Conservation (phyloP, 2,888 invertebrate genomes). For the Tanypteryx hageni region DNA sequence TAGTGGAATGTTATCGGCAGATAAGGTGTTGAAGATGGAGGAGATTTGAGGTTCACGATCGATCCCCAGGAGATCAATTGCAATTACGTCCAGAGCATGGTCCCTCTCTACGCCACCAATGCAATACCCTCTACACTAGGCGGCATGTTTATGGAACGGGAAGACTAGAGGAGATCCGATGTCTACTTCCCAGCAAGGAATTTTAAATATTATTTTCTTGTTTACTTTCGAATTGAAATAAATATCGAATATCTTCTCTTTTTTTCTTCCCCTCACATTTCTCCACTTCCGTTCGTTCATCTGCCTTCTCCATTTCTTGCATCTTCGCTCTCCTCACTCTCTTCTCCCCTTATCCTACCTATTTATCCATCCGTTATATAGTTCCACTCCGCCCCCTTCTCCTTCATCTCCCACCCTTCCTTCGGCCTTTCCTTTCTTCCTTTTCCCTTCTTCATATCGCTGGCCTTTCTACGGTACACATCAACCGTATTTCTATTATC, state of each 20-base stretch:
- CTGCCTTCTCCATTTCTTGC: not conserved
- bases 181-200: not conserved
- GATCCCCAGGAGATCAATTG: not conserved
- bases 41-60: not conserved
- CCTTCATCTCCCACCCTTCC: not conserved
- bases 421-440: not conserved
- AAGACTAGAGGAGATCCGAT: not conserved
- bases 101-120: not conserved
- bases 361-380: not conserved
- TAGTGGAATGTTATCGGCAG: not conserved
- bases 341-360: not conserved
- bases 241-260: slow-evolving; percentile 16
- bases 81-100: not conserved
- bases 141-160: not conserved
- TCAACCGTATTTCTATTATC: not conserved
- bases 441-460: not conserved
- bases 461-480: too few species aligned
- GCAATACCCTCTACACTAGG: not conserved
- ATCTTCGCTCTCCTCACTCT: too few species aligned
- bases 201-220: not conserved
- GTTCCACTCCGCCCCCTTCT: not conserved
- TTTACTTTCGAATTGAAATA: not conserved
- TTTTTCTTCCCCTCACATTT: not conserved
- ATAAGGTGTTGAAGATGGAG: not conserved
- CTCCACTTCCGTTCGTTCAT: not conserved